Conservation (phyloP, 2,797 vertebrate species). For the Microchirus variegatus region DNA sequence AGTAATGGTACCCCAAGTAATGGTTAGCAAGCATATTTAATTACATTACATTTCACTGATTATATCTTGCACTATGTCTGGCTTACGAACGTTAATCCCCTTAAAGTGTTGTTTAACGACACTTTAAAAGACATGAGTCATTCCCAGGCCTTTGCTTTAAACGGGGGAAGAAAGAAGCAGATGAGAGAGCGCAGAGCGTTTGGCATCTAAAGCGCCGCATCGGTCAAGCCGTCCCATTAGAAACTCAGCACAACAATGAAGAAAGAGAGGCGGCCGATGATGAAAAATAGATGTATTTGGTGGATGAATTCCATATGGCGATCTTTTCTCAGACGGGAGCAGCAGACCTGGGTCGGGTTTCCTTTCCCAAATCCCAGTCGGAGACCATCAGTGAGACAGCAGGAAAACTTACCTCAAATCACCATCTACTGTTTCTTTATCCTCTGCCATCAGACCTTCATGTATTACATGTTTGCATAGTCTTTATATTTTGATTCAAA, state of each 20-base stretch:
- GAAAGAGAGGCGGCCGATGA: constrained; percentile 68
- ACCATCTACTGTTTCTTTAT: constrained; percentile 49
- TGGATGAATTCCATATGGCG: constrained; percentile 75
- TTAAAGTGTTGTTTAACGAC: constrained; percentile 10
- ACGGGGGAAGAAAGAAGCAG: constrained; percentile 21
- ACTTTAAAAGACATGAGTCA: constrained; percentile 20
- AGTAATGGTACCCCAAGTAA: too few relatives aligned
- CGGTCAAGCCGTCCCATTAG: constrained; percentile 61
- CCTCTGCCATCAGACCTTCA: constrained; percentile 38
- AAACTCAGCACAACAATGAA: constrained; percentile 64
- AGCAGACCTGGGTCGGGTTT: constrained; percentile 60
- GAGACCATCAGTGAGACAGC: constrained; percentile 38
- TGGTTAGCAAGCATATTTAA: too few relatives aligned
- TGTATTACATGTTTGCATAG: constrained; percentile 20
- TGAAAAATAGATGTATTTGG: constrained; percentile 77
- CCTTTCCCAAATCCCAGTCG: constrained; percentile 54
- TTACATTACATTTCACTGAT: background rate
- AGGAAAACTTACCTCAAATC: constrained; percentile 62
- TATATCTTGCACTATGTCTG: background rate
- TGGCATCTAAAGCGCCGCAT: constrained; percentile 36
- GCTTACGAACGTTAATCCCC: background rate
- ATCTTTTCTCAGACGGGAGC: constrained; percentile 54
- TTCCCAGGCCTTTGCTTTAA: background rate
- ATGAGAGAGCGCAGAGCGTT: constrained; percentile 50
- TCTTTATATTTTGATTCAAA: constrained; percentile 29